Percentiles rank a stretch among this genome's conserved stretches.
Evolutionary conservation across 2,888 invertebrate genomes (phyloP).

Genomic region (Drosophila buzzatii): DNA sequence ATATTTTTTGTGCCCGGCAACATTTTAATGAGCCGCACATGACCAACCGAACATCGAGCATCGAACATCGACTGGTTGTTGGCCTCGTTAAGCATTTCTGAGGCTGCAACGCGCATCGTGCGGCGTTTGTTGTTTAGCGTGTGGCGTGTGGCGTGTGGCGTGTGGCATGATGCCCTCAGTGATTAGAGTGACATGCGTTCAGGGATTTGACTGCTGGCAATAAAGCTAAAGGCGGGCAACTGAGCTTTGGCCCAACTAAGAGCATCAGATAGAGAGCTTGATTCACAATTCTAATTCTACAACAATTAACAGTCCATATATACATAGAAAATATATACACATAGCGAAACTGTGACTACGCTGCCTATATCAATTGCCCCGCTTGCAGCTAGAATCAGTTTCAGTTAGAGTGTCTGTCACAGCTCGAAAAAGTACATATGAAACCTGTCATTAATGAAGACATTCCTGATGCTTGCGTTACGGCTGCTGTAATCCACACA

Average conservation of each 20-base stretch:
- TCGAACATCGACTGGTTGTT: conserved; percentile 26
- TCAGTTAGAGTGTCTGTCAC: conserved; percentile 1
- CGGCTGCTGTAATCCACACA: conserved; percentile 59
- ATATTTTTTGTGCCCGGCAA: conserved; percentile 38
- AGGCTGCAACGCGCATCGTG: conserved; percentile 61
- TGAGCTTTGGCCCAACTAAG: not conserved
- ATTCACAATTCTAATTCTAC: not conserved
- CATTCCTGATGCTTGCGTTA: conserved; percentile 48
- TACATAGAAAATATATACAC: not conserved
- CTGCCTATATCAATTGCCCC: conserved; percentile 7
- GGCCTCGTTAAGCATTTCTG: conserved; percentile 59
- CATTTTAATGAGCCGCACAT: conserved; percentile 79
- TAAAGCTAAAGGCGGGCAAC: conserved; percentile 1
- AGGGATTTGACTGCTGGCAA: conserved; percentile 46
- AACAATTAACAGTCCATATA: not conserved
- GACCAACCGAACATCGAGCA: conserved; percentile 43
- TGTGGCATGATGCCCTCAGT: conserved; percentile 60
- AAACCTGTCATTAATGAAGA: conserved; percentile 74
- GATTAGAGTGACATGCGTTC: conserved; percentile 66
- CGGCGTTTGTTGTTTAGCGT: too few relatives aligned
- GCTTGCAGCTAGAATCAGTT: not conserved
- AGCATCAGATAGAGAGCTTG: not conserved
- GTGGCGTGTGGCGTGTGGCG: conserved; percentile 59
- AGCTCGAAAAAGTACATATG: conserved; percentile 32
- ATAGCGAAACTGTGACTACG: not conserved